Evolutionary conservation across 2,797 vertebrate species (phyloP), one percentile per base, ranked within the genome.

Genomic region (Danio choprae): DNA sequence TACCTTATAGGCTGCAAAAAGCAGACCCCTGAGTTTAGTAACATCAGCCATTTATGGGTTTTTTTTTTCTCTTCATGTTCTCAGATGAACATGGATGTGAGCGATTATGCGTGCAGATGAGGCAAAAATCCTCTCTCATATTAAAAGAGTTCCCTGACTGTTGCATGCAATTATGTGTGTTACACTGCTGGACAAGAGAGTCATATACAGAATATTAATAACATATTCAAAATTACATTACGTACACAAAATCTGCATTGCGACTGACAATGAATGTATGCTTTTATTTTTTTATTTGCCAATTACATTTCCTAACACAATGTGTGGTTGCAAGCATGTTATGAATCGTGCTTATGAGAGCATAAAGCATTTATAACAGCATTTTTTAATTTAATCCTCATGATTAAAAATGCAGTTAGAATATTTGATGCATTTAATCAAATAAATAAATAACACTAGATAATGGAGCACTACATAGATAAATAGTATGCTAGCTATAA

Each of bases 161-260:
- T 44, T 85, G 86, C 86, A 85, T 86, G 81, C 74, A 86, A 81
- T 43, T 68, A 6, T 48, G 56, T 15, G 16, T 20, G 29, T 38
- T 44, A 58, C 44, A 44, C 46, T 59, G 46, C 22, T 62, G 22
- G 6, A 74, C 10, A 29, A 0, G 3, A 40, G 11, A 22, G 15
- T 10, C 5, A 48, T 58, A 11, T 5, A 60, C 7, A 11, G n/a
- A 56, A 55, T 40, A 40, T 46, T 65, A 15, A 46, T 43, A 46
- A 55, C 20, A 16, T 40, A 16, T 63, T 53, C 8, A 11, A 53
- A 41, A 64, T 64, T 12, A 38, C 46, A 46, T n/a, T 41, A 40
- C 0, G 0, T 15, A 53, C 40, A 22, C 12, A 74, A 62, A 62
- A 51, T 40, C 0, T 9, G 15, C 22, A 60, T 15, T 59, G 56